These are phyloP conservation scores for Drosophila lutescens DNA, from an alignment of 2,888 invertebrate genomes.

Conservation along the genomic window DNA sequence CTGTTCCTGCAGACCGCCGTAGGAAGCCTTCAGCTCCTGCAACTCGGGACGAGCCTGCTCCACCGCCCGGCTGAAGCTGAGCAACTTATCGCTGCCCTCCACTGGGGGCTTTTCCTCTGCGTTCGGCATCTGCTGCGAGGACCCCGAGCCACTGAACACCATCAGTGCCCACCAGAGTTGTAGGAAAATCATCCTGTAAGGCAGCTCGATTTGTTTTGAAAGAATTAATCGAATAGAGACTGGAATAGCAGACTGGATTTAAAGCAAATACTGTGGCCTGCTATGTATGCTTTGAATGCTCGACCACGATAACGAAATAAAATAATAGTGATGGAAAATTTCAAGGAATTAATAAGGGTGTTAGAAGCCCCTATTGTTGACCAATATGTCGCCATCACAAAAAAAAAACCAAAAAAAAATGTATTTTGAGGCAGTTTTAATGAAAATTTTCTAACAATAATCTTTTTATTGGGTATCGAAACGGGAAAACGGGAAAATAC, in stretches of 20 bases:
- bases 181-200: slow-evolving; percentile 51
- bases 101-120: neutral
- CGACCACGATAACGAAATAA: too few species aligned
- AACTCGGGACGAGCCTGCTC: slow-evolving; percentile 55
- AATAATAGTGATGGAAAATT: too few species aligned
- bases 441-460: too few species aligned
- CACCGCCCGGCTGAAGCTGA: slow-evolving; percentile 61
- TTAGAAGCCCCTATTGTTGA: too few species aligned
- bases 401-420: too few species aligned
- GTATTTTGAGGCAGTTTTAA: too few species aligned
- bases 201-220: neutral
- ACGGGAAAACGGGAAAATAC: too few species aligned
- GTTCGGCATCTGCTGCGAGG: neutral
- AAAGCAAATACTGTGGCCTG: neutral
- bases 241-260: neutral
- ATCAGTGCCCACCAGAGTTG: slow-evolving; percentile 71
- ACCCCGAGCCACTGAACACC: slow-evolving; percentile 35
- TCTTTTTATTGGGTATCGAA: too few species aligned
- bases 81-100: slow-evolving; percentile 49
- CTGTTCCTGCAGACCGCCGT: slow-evolving; percentile 30
- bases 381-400: too few species aligned
- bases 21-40: slow-evolving; percentile 43
- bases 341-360: too few species aligned
- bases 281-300: too few species aligned
- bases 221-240: neutral